Evolutionary conservation across 2,113 vertebrate genomes (phyloP).

Genomic region (Saguinus imperator): DNA sequence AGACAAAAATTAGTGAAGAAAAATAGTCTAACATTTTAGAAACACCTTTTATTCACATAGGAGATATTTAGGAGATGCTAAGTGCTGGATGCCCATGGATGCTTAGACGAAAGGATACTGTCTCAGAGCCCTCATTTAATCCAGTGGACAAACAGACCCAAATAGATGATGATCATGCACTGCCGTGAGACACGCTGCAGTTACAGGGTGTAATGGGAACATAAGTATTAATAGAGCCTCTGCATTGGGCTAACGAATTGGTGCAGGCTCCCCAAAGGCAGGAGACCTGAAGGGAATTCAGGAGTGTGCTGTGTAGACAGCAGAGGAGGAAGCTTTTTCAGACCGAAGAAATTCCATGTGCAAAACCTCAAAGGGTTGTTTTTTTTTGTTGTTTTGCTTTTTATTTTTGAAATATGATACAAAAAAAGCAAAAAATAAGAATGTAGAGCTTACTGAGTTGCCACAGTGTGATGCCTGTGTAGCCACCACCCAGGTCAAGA

Average conservation of each 20-base stretch:
- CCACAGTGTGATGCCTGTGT: neutral
- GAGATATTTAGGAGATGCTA: neutral
- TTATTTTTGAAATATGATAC: neutral
- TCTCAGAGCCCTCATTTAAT: neutral
- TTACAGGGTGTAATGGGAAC: neutral
- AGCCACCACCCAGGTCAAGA: neutral
- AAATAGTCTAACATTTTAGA: neutral
- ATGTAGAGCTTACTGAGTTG: neutral
- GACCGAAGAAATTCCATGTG: neutral
- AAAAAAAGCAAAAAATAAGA: neutral
- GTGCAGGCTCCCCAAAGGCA: neutral
- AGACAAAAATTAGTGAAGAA: constrained; percentile 13
- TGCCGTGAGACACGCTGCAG: neutral
- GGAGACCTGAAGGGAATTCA: neutral
- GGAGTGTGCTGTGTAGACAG: neutral
- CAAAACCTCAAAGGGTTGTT: neutral
- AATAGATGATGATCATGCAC: neutral
- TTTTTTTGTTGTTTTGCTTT: neutral
- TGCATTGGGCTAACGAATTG: too few relatives aligned
- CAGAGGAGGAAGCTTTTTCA: neutral
- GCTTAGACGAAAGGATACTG: neutral
- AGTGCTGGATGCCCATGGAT: neutral
- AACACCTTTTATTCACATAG: neutral
- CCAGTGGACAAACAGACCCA: neutral
- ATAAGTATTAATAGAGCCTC: neutral